Evolutionary conservation across 2,888 invertebrate genomes (phyloP), one percentile per base, ranked within the genome.

Genomic region (Dryobotodes eremita): DNA sequence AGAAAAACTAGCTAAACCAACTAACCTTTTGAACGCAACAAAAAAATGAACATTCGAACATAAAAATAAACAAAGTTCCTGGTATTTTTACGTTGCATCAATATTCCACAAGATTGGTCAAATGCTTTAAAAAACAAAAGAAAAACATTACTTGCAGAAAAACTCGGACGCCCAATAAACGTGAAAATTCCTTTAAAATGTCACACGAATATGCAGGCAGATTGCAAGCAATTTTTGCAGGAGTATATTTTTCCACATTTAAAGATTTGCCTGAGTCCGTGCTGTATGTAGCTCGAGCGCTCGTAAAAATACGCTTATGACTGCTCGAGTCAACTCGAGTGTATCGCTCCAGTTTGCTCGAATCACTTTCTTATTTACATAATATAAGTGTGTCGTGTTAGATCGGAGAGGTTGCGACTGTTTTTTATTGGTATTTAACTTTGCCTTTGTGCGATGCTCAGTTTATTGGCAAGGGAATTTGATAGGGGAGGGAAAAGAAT

Each of bases 361-460:
- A 91, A 91, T 90, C 89, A 87, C 87, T 87, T 85, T 80, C 80
- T 83, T 90, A 92, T 93, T 93, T 92, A 91, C 92, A 92, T 92
- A 91, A 92, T 92, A 92, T 90, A 89, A 85, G 88, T 80, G 81
- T 86, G 83, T 75, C 81, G 75, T 88, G 77, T 86, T 85, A 83
- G 75, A 79, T 69, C 59, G 71, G 64, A 78, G 82, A 84, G 85
- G 86, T 86, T 83, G 75, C 71, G 84, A 88, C 88, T 89, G 89
- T 83, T 80, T 90, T 91, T 92, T 92, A 92, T 92, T 89, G 85
- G 85, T 86, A 84, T 90, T 91, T 90, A 89, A 90, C 89, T 89
- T 77, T 65, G 65, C 82, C 77, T 83, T 86, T 80, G 79, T 77
- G 50, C 65, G 71, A 89, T 82, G 79, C 62, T 65, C 75, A 77